A percentile compares a stretch with the other conserved stretches of the same genome.
Evolutionary conservation across 2,113 vertebrate species (phyloP).

Genomic region (Neodontobutis hainanensis): DNA sequence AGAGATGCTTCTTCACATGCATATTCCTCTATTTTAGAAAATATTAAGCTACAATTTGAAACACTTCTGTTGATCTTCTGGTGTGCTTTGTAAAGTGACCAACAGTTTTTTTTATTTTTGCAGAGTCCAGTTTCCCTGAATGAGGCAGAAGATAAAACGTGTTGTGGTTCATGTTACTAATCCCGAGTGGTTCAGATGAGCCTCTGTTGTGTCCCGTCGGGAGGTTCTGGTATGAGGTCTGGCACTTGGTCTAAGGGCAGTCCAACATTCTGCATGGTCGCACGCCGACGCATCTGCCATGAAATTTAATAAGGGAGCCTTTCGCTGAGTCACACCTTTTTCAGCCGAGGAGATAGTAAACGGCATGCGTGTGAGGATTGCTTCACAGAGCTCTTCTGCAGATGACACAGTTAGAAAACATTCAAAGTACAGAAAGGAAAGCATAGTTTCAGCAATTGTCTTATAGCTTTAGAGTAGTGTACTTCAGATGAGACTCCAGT

Average conservation of each 20-base stretch:
- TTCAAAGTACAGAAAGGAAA: background rate
- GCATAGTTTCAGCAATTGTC: background rate
- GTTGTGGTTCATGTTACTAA: constrained; percentile 50
- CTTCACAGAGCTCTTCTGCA: background rate
- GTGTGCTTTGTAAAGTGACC: background rate
- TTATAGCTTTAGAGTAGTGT: no score
- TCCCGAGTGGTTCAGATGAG: constrained; percentile 24
- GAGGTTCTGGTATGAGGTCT: background rate
- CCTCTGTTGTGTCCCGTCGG: constrained; percentile 22
- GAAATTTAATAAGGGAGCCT: constrained; percentile 30
- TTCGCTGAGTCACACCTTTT: constrained; percentile 49
- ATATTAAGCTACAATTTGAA: background rate
- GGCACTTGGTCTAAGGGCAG: background rate
- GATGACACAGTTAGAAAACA: background rate
- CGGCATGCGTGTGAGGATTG: constrained; percentile 5
- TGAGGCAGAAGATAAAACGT: constrained; percentile 40
- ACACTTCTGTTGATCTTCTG: constrained; percentile 35
- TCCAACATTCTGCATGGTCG: constrained; percentile 20
- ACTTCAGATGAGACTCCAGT: no score
- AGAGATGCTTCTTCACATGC: background rate
- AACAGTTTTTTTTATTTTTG: constrained; percentile 16
- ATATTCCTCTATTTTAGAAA: no score
- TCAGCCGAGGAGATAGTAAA: background rate
- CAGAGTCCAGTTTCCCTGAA: constrained; percentile 37
- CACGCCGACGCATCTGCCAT: background rate